Percentiles rank a stretch among this genome's conserved stretches.
phyloP scores from a whole-genome alignment of 2,888 invertebrate species.

The Sphaerophoria rueppellii region DNA sequence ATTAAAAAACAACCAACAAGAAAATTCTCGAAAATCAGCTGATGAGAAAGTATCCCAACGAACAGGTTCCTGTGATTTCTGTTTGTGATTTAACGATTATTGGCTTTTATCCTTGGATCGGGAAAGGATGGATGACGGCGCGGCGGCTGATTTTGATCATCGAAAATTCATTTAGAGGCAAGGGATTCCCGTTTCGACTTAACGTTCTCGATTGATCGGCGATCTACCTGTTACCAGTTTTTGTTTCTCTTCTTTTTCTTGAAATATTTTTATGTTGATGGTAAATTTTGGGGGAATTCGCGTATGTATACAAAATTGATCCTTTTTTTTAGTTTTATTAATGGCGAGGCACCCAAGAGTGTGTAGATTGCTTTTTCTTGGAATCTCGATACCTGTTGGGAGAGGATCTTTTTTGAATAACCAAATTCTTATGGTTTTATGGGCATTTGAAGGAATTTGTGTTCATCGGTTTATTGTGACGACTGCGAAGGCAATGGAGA shows the following conservation, averaged over 20 bases:
- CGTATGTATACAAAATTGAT: constrained; percentile 13
- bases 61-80: constrained; percentile 45
- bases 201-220: not conserved
- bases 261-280: constrained; percentile 34
- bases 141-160: constrained; percentile 53
- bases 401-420: constrained; percentile 30
- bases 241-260: constrained; percentile 12
- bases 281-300: constrained; percentile 44
- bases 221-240: constrained; percentile 56
- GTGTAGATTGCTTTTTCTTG: constrained; percentile 19
- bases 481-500: not conserved
- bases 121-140: constrained; percentile 1
- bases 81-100: constrained; percentile 68
- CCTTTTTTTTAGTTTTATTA: constrained; percentile 42
- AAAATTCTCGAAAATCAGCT: constrained; percentile 65
- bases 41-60: constrained; percentile 42
- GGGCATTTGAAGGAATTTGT: constrained; percentile 23
- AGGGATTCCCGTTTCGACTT: constrained; percentile 10
- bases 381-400: constrained; percentile 7
- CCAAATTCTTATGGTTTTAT: constrained; percentile 56
- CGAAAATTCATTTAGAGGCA: constrained; percentile 48
- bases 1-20: not conserved
- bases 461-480: constrained; percentile 17
- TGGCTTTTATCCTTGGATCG: constrained; percentile 41
- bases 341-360: constrained; percentile 56